Evolutionary conservation across 2,113 vertebrate species (phyloP).

Genomic region (Hipposideros armiger): DNA sequence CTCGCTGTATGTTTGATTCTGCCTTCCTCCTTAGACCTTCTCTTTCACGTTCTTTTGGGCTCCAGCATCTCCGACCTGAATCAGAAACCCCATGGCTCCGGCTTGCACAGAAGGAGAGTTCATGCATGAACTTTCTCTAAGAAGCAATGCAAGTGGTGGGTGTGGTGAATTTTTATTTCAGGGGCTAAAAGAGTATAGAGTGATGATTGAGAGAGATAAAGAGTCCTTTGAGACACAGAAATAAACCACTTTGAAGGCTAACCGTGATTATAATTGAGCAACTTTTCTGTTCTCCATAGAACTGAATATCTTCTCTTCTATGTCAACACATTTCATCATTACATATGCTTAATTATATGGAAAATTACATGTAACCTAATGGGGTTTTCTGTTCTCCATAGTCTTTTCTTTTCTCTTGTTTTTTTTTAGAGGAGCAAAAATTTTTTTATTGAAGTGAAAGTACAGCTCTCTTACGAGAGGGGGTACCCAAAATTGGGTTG

Average conservation of each 20-base stretch:
- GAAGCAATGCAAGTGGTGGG: neutral
- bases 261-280: neutral
- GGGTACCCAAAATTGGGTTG: no score
- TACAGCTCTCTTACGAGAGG: no score
- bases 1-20: neutral
- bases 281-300: neutral
- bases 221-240: neutral
- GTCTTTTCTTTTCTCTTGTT: no score
- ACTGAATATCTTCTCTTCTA: neutral
- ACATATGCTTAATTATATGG: neutral
- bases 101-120: neutral
- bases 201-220: neutral
- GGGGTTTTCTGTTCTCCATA: neutral
- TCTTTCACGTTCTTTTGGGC: neutral
- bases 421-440: no score
- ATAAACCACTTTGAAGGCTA: neutral
- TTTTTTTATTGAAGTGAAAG: no score
- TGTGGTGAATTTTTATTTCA: neutral
- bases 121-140: neutral
- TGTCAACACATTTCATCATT: neutral
- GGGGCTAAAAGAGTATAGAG: neutral
- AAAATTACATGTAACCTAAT: neutral
- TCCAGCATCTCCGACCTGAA: neutral
- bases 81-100: neutral
- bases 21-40: neutral